Base-by-base conservation (phyloP, 1,140 invertebrate species). In the Grapholita molesta region DNA sequence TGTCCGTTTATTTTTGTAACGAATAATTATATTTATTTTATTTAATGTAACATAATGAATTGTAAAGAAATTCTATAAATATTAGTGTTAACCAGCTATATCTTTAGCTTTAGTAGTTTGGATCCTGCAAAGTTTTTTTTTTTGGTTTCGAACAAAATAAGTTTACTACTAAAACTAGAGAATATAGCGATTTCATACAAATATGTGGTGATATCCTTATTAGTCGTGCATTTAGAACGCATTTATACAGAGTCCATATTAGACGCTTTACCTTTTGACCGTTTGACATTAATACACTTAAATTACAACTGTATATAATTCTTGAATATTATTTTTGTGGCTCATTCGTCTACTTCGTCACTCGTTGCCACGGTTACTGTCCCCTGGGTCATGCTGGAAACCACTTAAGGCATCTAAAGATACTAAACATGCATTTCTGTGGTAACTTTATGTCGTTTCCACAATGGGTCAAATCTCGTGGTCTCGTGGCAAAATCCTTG, bases 151-250 rank as follows among this genome's bases (percentile, higher is more conserved):
- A 6, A n/a, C n/a, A 21, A 48, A 21, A 48, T 9, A 21, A 15
- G 42, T 21, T 21, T 8, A 18, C 42, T 48, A 48, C 42, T 48
- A 48, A 21, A 48, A 48, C 42, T 48, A 48, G n/a, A 48, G 42
- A 48, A 12, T 33, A 11, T 48, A 48, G 21, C 21, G 18, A 48
- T 48, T 48, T 18, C 42, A 48, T 15, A 48, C 42, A 48, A 57
- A 7, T 28, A 61, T 30, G 30, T 61, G 24, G 55, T 61, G 55
- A 61, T 28, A 61, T 11, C 28, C 4, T 28, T n/a, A 12, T 32
- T 61, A 61, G 55, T 61, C 55, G 8, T 61, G 55, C 55, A 61
- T 61, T 61, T 61, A 61, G 55, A 30, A 28, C 30, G 55, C 55
- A 61, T 61, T 61, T 61, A 61, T 32, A 61, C 42, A 48, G 42